Conservation (phyloP, 2,113 vertebrate genomes). For the Pontoporia blainvillei region DNA sequence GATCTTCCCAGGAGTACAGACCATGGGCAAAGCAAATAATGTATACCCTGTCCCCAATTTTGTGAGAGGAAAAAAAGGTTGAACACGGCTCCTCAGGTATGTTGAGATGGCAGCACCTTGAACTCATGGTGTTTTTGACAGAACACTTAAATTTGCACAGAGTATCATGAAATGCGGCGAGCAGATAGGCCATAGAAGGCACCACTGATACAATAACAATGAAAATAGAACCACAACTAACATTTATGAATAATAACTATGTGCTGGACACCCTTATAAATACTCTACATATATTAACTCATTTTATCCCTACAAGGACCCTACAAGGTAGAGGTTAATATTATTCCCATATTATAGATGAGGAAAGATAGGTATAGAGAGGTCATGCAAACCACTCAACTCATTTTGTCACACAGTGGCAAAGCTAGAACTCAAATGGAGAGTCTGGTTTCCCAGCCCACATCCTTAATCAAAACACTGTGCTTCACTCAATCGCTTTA, state of each 20-base stretch:
- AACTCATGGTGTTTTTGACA: neutral
- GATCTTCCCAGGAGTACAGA: neutral
- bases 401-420: neutral
- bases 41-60: rapidly evolving
- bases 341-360: neutral
- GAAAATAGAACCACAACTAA: neutral
- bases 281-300: neutral
- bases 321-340: neutral
- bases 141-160: neutral
- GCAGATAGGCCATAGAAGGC: neutral
- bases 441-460: neutral
- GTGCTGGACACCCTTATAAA: neutral
- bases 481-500: neutral
- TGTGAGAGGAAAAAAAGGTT: neutral
- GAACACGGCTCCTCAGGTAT: neutral
- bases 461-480: neutral
- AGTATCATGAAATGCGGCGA: neutral
- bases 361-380: neutral
- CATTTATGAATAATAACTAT: neutral
- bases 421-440: neutral
- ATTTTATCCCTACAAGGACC: neutral
- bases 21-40: neutral
- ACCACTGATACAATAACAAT: neutral
- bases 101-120: neutral
- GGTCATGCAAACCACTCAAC: neutral